phyloP scores from a whole-genome alignment of 2,888 invertebrate species.

The Brenthis daphne region DNA sequence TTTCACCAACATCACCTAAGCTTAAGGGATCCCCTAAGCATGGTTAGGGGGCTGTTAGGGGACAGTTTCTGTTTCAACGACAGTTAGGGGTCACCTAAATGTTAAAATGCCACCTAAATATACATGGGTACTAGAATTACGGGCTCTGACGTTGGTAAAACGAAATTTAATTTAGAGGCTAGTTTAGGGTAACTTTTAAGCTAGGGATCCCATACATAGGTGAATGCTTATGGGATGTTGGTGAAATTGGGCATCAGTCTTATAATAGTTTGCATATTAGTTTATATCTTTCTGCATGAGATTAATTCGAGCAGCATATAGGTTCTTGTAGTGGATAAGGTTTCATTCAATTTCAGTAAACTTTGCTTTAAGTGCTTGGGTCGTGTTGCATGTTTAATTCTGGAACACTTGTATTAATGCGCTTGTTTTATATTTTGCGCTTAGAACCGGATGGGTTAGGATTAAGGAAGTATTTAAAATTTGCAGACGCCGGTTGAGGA shows the following conservation, averaged over 20 bases:
- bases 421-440: not conserved
- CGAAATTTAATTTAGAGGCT: too few relatives aligned
- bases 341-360: slow-evolving; percentile 18
- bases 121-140: too few relatives aligned
- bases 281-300: slow-evolving; percentile 11
- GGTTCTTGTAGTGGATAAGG: not conserved
- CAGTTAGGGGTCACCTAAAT: too few relatives aligned
- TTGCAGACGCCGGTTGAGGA: slow-evolving; percentile 95
- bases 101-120: too few relatives aligned
- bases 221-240: too few relatives aligned
- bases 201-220: too few relatives aligned
- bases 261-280: not conserved
- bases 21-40: too few relatives aligned
- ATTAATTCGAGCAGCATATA: slow-evolving; percentile 12
- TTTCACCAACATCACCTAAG: too few relatives aligned
- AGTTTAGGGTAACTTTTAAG: too few relatives aligned
- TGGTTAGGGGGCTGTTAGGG: too few relatives aligned
- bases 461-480: slow-evolving; percentile 11
- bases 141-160: too few relatives aligned
- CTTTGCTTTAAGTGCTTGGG: slow-evolving; percentile 12
- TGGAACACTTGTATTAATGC: slow-evolving; percentile 10
- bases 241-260: not conserved
- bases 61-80: too few relatives aligned
- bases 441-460: slow-evolving; percentile 13
- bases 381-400: slow-evolving; percentile 10